Evolutionary conservation across 2,888 invertebrate species (phyloP).

Genomic region (Lycaena phlaeas): DNA sequence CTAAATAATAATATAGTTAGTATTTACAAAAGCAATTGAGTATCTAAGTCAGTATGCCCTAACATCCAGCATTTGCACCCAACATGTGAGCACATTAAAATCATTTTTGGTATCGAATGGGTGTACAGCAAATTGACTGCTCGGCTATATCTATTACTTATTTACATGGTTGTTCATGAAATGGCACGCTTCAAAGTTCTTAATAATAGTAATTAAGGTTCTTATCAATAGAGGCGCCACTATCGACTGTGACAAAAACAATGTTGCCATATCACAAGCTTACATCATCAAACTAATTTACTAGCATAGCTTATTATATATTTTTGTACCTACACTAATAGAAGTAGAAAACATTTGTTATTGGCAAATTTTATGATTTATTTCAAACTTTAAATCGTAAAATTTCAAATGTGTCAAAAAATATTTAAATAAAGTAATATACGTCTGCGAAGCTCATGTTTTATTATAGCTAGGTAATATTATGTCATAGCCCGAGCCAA

Average conservation of each 20-base stretch:
- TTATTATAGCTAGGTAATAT: neutral
- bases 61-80: slow-evolving; percentile 20
- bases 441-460: neutral
- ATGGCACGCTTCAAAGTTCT: neutral
- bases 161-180: neutral
- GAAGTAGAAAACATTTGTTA: too few relatives aligned
- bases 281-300: neutral
- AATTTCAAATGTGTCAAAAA: too few relatives aligned
- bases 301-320: neutral
- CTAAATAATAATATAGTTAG: too few relatives aligned
- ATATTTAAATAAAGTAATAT: neutral
- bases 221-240: neutral
- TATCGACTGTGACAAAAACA: slow-evolving; percentile 36
- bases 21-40: neutral
- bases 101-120: slow-evolving; percentile 39
- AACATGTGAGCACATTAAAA: slow-evolving; percentile 19
- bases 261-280: neutral
- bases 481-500: neutral
- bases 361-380: too few relatives aligned
- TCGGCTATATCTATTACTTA: slow-evolving; percentile 29
- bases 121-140: slow-evolving; percentile 52
- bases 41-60: neutral
- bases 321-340: neutral
- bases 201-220: too few relatives aligned
- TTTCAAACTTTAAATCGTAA: too few relatives aligned